phyloP scores from a whole-genome alignment of 1,140 invertebrate species.

The Macrocentrus cingulum region DNA sequence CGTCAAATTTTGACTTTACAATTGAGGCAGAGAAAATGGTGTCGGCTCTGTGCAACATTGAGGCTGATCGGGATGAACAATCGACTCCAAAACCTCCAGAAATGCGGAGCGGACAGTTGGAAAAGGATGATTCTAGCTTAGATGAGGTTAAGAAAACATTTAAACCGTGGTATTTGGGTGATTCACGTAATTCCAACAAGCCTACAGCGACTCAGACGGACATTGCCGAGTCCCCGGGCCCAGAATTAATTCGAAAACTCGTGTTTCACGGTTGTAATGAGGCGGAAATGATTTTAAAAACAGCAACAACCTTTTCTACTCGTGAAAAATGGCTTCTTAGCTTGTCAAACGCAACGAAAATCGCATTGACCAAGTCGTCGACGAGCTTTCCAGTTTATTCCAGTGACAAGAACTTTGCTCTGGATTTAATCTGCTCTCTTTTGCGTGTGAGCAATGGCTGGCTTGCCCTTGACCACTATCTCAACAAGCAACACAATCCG shows the following conservation, averaged over 20 bases:
- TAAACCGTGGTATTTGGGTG: conserved; percentile 34
- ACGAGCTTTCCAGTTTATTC: conserved; percentile 46
- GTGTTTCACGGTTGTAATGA: conserved; percentile 46
- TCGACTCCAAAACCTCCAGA: conserved; percentile 3
- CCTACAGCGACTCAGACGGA: conserved; percentile 39
- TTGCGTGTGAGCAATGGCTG: conserved; percentile 51
- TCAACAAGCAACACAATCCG: conserved; percentile 49
- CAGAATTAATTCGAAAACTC: conserved; percentile 42
- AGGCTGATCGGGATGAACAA: conserved; percentile 34
- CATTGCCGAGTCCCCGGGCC: conserved; percentile 29
- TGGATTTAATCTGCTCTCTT: conserved; percentile 47
- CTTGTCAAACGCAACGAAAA: conserved; percentile 45
- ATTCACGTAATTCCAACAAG: conserved; percentile 32
- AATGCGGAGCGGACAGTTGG: neutral
- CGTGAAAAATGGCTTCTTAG: conserved; percentile 39
- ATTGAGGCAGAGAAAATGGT: conserved; percentile 55
- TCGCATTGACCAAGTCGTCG: conserved; percentile 45
- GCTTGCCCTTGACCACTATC: conserved; percentile 50
- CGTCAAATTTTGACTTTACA: conserved; percentile 50
- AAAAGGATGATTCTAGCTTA: neutral
- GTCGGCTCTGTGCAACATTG: conserved; percentile 48
- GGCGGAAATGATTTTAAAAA: conserved; percentile 40
- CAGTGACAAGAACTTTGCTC: conserved; percentile 39
- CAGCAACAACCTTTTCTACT: conserved; percentile 31
- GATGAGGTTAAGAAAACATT: neutral